Conservation (phyloP, 2,797 vertebrate species). For the Mus minutoides region DNA sequence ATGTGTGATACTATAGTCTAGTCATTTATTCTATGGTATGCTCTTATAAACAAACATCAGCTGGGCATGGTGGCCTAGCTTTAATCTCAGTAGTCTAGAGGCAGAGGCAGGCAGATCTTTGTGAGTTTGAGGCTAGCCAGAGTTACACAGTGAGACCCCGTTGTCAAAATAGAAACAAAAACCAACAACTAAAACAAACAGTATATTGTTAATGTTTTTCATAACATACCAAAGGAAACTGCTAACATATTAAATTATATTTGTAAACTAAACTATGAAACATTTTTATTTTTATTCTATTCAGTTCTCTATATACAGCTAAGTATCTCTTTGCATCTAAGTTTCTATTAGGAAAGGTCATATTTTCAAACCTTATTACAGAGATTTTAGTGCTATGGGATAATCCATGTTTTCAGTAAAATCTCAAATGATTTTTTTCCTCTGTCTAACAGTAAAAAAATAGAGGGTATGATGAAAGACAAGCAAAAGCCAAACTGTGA, state of each 20-base stretch:
- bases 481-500: background rate
- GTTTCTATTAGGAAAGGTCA: slow-evolving; percentile 8
- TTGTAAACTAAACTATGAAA: background rate
- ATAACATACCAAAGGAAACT: background rate
- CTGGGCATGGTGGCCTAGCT: background rate
- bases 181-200: background rate
- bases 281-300: background rate
- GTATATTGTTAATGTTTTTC: background rate
- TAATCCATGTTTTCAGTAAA: slow-evolving; percentile 26
- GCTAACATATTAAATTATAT: background rate
- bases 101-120: background rate
- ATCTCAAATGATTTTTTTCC: background rate
- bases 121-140: background rate
- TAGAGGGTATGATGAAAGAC: background rate
- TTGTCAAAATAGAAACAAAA: background rate
- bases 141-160: background rate
- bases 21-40: background rate
- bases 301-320: background rate
- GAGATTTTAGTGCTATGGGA: background rate
- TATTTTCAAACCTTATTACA: background rate
- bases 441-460: background rate
- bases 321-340: background rate
- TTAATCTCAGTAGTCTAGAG: background rate
- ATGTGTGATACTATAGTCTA: background rate
- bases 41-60: background rate